phyloP scores from a whole-genome alignment of 23 tunicate genomes.

The Styela clava region DNA sequence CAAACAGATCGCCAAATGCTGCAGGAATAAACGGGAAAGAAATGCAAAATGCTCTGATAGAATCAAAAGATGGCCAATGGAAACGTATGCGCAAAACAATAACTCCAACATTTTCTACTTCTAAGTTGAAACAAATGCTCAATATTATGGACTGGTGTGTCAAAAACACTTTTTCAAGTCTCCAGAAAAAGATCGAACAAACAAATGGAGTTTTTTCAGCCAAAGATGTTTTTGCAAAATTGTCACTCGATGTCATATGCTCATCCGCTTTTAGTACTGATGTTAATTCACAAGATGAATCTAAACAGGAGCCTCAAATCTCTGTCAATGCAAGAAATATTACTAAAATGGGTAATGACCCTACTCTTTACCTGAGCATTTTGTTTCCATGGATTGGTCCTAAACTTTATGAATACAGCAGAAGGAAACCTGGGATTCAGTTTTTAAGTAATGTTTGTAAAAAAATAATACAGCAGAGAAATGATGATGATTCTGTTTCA shows the following conservation, averaged over 20 bases:
- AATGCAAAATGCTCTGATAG: no score
- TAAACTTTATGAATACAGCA: no score
- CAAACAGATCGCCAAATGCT: slow-evolving; percentile 44
- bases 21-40: no score
- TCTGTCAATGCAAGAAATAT: not conserved
- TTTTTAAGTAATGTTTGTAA: not conserved
- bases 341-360: not conserved
- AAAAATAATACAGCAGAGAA: not conserved
- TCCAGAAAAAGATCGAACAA: slow-evolving; percentile 25
- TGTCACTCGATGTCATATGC: slow-evolving; percentile 62
- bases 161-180: slow-evolving; percentile 19
- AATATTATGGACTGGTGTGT: slow-evolving; percentile 47
- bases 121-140: slow-evolving; percentile 69
- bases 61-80: slow-evolving; percentile 71
- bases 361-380: not conserved
- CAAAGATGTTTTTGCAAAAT: slow-evolving; percentile 32
- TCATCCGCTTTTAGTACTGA: slow-evolving; percentile 75
- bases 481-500: not conserved
- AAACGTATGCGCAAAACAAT: slow-evolving; percentile 56
- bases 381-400: not conserved
- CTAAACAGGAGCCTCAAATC: not conserved
- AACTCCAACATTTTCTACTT: slow-evolving; percentile 57
- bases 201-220: slow-evolving; percentile 42
- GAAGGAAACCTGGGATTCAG: not conserved
- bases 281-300: slow-evolving; percentile 35